Percentiles rank a stretch among this genome's conserved stretches.
These are phyloP conservation scores for Eledona agricola DNA, from an alignment of 2,888 invertebrate genomes.

Conservation along the genomic window DNA sequence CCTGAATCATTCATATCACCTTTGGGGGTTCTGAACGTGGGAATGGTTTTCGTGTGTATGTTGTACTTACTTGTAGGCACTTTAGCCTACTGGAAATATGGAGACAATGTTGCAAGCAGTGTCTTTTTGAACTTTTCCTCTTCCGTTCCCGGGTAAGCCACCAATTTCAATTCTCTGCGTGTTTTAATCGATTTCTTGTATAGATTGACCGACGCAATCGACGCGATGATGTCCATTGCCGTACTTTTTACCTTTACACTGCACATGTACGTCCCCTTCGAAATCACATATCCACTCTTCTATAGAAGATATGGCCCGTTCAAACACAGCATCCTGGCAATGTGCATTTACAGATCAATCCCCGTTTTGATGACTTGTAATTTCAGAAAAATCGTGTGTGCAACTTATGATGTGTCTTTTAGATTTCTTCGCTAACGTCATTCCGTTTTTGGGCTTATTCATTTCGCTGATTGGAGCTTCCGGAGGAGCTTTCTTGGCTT, in stretches of 20 bases:
- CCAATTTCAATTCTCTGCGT: slow-evolving; percentile 62
- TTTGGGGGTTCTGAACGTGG: slow-evolving; percentile 84
- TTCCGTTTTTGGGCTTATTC: slow-evolving; percentile 82
- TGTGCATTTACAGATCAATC: slow-evolving; percentile 6
- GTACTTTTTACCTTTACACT: slow-evolving; percentile 88
- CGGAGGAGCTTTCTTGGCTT: slow-evolving; percentile 81
- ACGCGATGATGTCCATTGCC: slow-evolving; percentile 78
- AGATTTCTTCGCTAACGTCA: slow-evolving; percentile 81
- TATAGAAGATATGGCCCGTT: slow-evolving; percentile 64
- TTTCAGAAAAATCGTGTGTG: slow-evolving; percentile 1
- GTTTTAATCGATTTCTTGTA: slow-evolving; percentile 40
- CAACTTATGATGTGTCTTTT: slow-evolving; percentile 47
- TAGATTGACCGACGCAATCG: slow-evolving; percentile 79
- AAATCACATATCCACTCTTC: slow-evolving; percentile 81
- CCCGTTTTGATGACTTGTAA: slow-evolving; percentile 22
- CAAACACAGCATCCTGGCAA: slow-evolving; percentile 57
- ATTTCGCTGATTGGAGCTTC: slow-evolving; percentile 88
- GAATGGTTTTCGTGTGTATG: slow-evolving; percentile 78
- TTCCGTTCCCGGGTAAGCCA: slow-evolving; percentile 50
- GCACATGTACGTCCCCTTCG: slow-evolving; percentile 90
- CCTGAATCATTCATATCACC: slow-evolving; percentile 78
- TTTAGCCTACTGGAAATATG: slow-evolving; percentile 82
- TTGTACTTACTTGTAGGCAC: slow-evolving; percentile 83
- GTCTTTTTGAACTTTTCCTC: slow-evolving; percentile 83
- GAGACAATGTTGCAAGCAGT: slow-evolving; percentile 75